These are phyloP conservation scores for Phasianus colchicus DNA, from an alignment of 2,113 vertebrate species.

Conservation along the genomic window DNA sequence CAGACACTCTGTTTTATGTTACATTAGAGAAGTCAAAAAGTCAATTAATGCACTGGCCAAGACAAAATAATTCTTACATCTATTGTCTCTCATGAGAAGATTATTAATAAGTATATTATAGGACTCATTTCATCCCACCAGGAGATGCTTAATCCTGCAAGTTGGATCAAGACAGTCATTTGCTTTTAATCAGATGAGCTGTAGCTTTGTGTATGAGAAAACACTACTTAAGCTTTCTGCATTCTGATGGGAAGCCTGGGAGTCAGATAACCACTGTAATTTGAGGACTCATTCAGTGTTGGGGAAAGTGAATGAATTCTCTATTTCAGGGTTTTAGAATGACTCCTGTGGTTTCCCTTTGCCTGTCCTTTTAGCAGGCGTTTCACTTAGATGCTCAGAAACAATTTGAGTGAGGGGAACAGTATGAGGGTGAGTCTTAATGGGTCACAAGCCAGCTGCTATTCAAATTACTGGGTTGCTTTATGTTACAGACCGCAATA, in stretches of 20 bases:
- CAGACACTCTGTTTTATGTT: background rate
- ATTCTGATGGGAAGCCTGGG: background rate
- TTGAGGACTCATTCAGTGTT: slow-evolving; percentile 6
- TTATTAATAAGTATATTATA: slow-evolving; percentile 31
- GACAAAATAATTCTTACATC: slow-evolving; percentile 26
- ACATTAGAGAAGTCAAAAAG: slow-evolving; percentile 4
- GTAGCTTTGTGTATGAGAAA: slow-evolving; percentile 34
- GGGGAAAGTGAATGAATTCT: background rate
- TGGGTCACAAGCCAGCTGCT: slow-evolving; percentile 54
- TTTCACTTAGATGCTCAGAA: slow-evolving; percentile 33
- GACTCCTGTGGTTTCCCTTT: slow-evolving; percentile 2
- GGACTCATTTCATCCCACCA: slow-evolving; percentile 36
- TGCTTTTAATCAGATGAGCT: slow-evolving; percentile 40
- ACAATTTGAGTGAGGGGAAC: background rate
- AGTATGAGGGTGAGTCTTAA: background rate
- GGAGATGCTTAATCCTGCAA: slow-evolving; percentile 53
- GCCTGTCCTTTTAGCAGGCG: slow-evolving; percentile 37
- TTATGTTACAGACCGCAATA: background rate
- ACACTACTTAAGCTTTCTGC: slow-evolving; percentile 35
- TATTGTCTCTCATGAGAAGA: slow-evolving; percentile 5
- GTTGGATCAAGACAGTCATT: slow-evolving; percentile 51
- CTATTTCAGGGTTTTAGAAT: background rate
- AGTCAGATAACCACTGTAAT: slow-evolving; percentile 7
- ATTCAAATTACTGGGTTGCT: background rate
- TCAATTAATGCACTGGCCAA: slow-evolving; percentile 36